A percentile compares a stretch with the other conserved stretches of the same genome.
Evolutionary conservation across 1,140 invertebrate genomes (phyloP).

Genomic region (Drosophila bifasciata): DNA sequence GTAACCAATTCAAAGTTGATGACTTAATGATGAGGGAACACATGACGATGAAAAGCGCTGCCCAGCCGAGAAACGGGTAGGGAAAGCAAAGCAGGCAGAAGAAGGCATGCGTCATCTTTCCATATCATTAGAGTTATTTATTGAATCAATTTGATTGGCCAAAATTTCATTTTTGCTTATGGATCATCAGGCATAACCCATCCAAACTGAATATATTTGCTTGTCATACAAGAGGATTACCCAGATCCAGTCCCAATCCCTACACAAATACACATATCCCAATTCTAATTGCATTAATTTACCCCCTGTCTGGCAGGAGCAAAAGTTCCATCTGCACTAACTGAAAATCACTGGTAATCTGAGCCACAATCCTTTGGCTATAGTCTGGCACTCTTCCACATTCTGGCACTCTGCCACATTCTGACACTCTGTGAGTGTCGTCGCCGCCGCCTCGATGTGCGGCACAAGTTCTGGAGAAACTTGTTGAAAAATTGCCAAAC

Average conservation of each 20-base stretch:
- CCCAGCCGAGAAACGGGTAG: no score
- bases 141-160: conserved; percentile 22
- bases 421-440: conserved; percentile 9
- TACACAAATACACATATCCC: no score
- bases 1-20: conserved; percentile 45
- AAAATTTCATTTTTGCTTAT: not conserved
- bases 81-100: conserved; percentile 23
- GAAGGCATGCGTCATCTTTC: conserved; percentile 41
- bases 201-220: conserved; percentile 30
- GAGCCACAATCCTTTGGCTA: conserved; percentile 65
- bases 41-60: conserved; percentile 10
- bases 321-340: not conserved
- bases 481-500: conserved; percentile 81
- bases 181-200: no score
- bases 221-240: conserved; percentile 26
- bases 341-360: conserved; percentile 72
- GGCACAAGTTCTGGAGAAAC: conserved; percentile 67
- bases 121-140: conserved; percentile 50
- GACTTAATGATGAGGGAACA: conserved; percentile 50
- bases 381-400: conserved; percentile 15
- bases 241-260: not conserved
- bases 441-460: conserved; percentile 31
- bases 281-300: not conserved
- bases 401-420: not conserved
- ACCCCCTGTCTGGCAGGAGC: not conserved